A percentile compares a stretch with the other conserved stretches of the same genome.
Conservation (phyloP, 2,113 vertebrate species). For the Archocentrus centrarchus region DNA sequence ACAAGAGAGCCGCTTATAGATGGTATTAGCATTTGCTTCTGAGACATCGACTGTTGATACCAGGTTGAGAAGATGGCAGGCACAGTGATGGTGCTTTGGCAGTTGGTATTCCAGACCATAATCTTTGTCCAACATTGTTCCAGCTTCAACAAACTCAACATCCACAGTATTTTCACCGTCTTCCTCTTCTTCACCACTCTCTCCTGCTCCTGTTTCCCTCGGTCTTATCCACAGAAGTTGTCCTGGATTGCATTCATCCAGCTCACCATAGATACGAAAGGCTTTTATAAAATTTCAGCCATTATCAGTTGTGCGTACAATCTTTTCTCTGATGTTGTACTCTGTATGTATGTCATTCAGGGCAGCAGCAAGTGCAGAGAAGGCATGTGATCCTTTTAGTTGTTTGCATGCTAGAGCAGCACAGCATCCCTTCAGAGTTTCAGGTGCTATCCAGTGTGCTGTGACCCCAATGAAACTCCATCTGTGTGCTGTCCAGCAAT, state of each 20-base stretch:
- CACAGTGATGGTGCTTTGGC: background rate
- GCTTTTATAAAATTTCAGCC: background rate
- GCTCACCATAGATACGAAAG: background rate
- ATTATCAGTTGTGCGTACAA: background rate
- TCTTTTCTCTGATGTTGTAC: background rate
- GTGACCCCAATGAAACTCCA: no score
- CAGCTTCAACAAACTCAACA: background rate
- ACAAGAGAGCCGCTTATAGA: no score
- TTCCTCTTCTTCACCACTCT: no score
- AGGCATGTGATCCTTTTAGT: background rate
- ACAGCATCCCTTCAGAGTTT: background rate
- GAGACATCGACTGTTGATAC: no score
- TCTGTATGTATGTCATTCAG: background rate
- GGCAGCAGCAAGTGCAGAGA: background rate
- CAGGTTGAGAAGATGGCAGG: background rate
- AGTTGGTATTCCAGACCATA: background rate
- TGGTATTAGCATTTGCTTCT: no score
- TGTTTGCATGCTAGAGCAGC: background rate
- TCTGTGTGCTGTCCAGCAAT: background rate
- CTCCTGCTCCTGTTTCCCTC: background rate
- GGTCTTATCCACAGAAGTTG: no score
- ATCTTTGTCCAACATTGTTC: background rate
- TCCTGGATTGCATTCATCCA: background rate
- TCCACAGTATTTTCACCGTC: background rate
- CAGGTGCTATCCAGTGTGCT: no score